Evolutionary conservation across 2,797 vertebrate genomes (phyloP), one percentile per base, ranked within the genome.

Genomic region (Sciurus vulgaris): DNA sequence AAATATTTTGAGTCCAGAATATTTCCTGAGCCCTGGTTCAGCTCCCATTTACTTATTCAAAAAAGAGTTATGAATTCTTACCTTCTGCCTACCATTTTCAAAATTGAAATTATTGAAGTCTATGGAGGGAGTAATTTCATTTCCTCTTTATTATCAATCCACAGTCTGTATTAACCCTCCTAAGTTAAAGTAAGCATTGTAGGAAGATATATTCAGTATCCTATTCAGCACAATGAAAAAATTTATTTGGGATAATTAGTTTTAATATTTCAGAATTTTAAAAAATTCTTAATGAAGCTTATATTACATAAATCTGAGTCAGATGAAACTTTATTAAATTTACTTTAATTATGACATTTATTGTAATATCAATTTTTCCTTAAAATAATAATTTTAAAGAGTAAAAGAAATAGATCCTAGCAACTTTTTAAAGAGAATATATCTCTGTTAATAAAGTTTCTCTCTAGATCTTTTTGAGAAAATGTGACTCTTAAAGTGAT

Each of bases 211-310:
- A 65, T 33, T 76, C 22, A 94, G 33, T 77, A 35, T 91, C 49
- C 15, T 35, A 56, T 69, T 90, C 33, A 89, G 15, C 33, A 93
- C 26, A 51, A 24, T 9, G 17, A 67, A 79, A 47, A 56, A 63
- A 77, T 89, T 87, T 86, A 17, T 54, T 78, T 70, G 26, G 15
- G 17, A 17, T 95, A 77, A 92, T 89, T 94, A 73, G 14, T 18
- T 38, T 95, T 93, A 78, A 67, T 81, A 67, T 70, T 94, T 92
- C 81, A 92, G 41, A 94, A 90, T 61, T 51, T 86, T 86, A 86
- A 90, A 85, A 69, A 17, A 49, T 95, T 72, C 1, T 7, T 67
- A 91, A 89, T 63, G 49, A 73, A 56, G 6, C 28, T 73, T 86
- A 44, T 1, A 79, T 89, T 84, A 35, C 63, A 54, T 93, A 92